Conservation (phyloP, 2,797 vertebrate genomes). For the Clamator glandarius region DNA sequence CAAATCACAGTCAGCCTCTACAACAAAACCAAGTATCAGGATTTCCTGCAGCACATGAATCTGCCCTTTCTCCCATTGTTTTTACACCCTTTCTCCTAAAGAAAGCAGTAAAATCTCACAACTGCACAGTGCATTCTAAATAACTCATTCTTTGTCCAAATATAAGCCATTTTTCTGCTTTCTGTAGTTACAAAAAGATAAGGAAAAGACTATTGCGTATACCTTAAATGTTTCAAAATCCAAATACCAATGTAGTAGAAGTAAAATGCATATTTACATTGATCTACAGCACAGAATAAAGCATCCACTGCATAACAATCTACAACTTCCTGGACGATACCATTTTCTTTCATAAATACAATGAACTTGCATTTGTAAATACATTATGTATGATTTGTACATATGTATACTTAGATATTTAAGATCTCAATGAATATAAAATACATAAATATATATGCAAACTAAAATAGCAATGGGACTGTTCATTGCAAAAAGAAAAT, state of each 20-base stretch:
- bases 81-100: background rate
- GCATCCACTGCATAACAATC: background rate
- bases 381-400: background rate
- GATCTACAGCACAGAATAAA: slow-evolving; percentile 2
- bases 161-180: background rate
- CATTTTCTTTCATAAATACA: background rate
- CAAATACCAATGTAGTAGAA: background rate
- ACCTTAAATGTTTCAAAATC: background rate
- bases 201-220: background rate
- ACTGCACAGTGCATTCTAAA: background rate
- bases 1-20: background rate
- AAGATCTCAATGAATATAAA: background rate
- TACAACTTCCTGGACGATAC: background rate
- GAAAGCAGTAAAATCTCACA: background rate
- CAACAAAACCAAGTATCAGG: background rate
- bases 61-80: background rate
- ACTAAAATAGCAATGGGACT: background rate
- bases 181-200: background rate
- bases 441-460: background rate
- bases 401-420: background rate
- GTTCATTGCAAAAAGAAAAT: background rate
- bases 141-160: background rate
- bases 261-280: background rate
- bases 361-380: background rate
- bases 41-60: background rate